Conservation (phyloP, 1,140 invertebrate genomes). For the Oryctes rhinoceros region DNA sequence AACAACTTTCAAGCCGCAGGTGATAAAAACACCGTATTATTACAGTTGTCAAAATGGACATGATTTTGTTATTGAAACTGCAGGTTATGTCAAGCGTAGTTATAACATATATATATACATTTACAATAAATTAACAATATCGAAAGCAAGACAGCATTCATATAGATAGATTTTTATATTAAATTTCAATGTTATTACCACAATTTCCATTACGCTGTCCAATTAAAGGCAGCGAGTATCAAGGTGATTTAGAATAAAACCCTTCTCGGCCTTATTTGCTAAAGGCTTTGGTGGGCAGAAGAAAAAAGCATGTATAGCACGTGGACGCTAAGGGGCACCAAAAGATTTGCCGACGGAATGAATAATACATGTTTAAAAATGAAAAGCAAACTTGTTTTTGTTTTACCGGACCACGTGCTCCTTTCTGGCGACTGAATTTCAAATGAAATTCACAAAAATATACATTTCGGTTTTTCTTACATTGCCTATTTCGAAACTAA, state of each 20-base stretch:
- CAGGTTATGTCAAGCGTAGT: no score
- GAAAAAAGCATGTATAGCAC: slow-evolving; percentile 22
- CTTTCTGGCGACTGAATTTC: slow-evolving; percentile 43
- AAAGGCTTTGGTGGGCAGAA: background rate
- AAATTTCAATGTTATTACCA: background rate
- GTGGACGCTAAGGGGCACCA: background rate
- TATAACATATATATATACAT: no score
- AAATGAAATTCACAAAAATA: slow-evolving; percentile 45
- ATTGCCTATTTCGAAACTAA: slow-evolving; percentile 47
- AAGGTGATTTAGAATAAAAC: background rate
- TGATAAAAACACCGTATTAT: no score
- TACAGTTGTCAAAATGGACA: no score
- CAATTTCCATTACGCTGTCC: background rate
- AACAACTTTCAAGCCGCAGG: no score
- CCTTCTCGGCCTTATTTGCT: background rate
- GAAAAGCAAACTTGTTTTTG: slow-evolving; percentile 46
- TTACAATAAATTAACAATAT: no score
- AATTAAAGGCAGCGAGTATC: no score
- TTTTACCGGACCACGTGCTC: slow-evolving; percentile 45
- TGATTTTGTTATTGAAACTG: no score
- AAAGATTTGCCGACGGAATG: slow-evolving; percentile 39
- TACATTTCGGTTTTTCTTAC: slow-evolving; percentile 44
- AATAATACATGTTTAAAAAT: slow-evolving; percentile 47
- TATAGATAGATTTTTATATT: background rate
- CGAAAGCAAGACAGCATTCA: no score